A percentile compares a stretch with the other conserved stretches of the same genome.
phyloP scores from a whole-genome alignment of 2,888 invertebrate species.

The Linnaemya vulpina region DNA sequence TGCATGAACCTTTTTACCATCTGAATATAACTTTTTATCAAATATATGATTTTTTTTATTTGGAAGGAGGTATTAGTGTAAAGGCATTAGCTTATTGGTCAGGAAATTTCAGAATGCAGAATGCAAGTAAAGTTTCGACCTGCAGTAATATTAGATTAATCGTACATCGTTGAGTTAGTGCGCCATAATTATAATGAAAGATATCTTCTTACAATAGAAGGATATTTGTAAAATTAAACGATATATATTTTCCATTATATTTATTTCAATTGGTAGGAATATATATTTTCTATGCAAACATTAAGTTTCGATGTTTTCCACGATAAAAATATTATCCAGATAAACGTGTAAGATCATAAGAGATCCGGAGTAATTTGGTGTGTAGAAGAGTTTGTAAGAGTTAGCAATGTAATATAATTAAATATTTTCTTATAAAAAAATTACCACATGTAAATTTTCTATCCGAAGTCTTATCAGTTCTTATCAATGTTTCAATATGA shows the following conservation, averaged over 20 bases:
- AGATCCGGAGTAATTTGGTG: too few relatives aligned
- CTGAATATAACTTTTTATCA: constrained; percentile 8
- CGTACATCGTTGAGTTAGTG: constrained; percentile 9
- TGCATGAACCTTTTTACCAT: constrained; percentile 59
- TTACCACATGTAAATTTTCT: too few relatives aligned
- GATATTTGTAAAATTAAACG: background rate
- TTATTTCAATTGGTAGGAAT: background rate
- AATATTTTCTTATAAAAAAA: too few relatives aligned
- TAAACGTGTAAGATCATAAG: too few relatives aligned
- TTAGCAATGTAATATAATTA: too few relatives aligned
- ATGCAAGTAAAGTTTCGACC: background rate
- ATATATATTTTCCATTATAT: background rate
- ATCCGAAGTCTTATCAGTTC: too few relatives aligned
- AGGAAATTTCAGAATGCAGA: background rate
- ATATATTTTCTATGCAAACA: too few relatives aligned
- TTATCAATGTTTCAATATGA: too few relatives aligned
- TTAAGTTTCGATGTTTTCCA: too few relatives aligned
- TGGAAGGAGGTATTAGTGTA: background rate
- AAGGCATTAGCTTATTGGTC: background rate
- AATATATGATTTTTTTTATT: constrained; percentile 1
- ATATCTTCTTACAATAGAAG: constrained; percentile 7
- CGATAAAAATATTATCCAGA: too few relatives aligned
- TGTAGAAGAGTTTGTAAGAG: too few relatives aligned
- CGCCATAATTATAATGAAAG: background rate
- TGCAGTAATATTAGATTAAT: too few relatives aligned